These are phyloP conservation scores for Chlamydotis undulata DNA, from an alignment of 2,113 vertebrate species.

Conservation along the genomic window DNA sequence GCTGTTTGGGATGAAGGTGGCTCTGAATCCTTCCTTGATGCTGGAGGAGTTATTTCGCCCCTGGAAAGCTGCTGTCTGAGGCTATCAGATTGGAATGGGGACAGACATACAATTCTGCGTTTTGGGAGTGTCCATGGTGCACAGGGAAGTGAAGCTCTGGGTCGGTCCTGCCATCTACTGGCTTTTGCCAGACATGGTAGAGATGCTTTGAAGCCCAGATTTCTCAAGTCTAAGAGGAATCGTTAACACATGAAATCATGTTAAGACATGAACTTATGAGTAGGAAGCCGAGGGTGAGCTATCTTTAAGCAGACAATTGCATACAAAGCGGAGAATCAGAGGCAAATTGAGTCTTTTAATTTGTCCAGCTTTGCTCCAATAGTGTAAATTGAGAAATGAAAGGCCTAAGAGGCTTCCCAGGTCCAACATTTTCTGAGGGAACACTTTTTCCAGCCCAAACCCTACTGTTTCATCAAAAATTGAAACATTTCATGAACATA, in stretches of 20 bases:
- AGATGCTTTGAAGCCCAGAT: background rate
- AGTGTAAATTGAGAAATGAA: background rate
- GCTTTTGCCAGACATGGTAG: background rate
- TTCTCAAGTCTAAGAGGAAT: background rate
- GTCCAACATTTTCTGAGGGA: background rate
- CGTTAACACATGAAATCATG: accelerated
- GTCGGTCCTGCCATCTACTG: constrained; percentile 58
- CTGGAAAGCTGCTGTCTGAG: background rate
- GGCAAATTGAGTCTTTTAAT: background rate
- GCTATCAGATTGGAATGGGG: background rate
- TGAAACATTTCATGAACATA: background rate
- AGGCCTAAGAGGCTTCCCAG: background rate
- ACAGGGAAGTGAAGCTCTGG: background rate
- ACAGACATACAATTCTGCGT: accelerated
- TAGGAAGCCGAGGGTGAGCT: background rate
- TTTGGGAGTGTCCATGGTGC: background rate
- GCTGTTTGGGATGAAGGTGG: background rate
- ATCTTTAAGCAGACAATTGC: background rate
- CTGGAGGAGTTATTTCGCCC: background rate
- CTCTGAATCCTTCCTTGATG: background rate
- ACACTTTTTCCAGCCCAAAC: background rate
- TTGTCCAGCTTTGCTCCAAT: background rate
- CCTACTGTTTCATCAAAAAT: background rate
- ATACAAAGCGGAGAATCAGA: background rate
- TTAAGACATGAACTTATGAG: background rate